A percentile compares a stretch with the other conserved stretches of the same genome.
Conservation (phyloP, 2,888 invertebrate genomes). For the Tineola bisselliella region DNA sequence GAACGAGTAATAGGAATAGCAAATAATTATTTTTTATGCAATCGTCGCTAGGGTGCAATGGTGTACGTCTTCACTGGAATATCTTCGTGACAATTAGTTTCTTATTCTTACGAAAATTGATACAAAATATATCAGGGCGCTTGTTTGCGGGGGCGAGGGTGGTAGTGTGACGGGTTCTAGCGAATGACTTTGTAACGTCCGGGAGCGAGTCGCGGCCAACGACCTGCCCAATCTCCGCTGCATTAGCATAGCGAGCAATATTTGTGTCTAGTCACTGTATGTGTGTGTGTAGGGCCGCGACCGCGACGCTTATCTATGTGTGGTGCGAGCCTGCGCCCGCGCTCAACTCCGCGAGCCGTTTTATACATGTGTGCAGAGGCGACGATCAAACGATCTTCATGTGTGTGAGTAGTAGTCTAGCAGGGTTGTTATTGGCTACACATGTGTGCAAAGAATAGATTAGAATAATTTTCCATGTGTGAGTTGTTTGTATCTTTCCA, state of each 20-base stretch:
- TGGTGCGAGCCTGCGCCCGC: conserved; percentile 25
- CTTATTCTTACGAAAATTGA: background rate
- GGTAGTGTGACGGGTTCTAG: conserved; percentile 48
- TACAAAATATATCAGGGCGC: background rate
- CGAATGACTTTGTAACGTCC: conserved; percentile 53
- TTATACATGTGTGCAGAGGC: background rate
- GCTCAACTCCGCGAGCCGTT: conserved; percentile 25
- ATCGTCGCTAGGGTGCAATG: too few relatives aligned
- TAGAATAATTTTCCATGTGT: conserved; percentile 13
- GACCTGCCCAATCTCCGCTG: conserved; percentile 68
- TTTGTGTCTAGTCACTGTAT: conserved; percentile 45
- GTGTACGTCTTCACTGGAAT: too few relatives aligned
- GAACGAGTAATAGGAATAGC: too few relatives aligned
- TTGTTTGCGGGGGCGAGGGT: conserved; percentile 37
- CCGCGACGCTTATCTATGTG: conserved; percentile 17
- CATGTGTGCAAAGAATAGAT: conserved; percentile 8
- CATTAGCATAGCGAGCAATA: conserved; percentile 69
- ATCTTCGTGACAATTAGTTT: background rate
- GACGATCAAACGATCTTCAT: background rate
- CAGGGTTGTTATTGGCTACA: background rate
- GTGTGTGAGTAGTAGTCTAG: conserved; percentile 1
- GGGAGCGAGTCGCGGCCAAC: conserved; percentile 47
- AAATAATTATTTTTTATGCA: too few relatives aligned
- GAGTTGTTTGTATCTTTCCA: conserved; percentile 17
- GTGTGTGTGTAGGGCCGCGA: conserved; percentile 27